Evolutionary conservation across 1,140 invertebrate species (phyloP).

Genomic region (Babylonia areolata): DNA sequence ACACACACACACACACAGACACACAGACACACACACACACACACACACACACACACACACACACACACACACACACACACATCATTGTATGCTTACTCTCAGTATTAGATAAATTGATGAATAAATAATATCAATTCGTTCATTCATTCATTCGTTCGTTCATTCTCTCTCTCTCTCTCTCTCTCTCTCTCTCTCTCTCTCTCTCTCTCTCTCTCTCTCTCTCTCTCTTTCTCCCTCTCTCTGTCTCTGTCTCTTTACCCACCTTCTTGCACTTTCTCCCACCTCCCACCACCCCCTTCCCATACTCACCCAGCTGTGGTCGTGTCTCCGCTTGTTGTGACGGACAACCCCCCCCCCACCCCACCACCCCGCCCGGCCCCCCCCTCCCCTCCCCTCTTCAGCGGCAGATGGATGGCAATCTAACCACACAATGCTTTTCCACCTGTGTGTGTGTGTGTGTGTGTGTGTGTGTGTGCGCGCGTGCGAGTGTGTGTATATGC

Average conservation of each 20-base stretch:
- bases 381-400: neutral
- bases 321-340: neutral
- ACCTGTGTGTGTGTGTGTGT: no score
- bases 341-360: neutral
- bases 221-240: slow-evolving; percentile 6
- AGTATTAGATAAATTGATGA: neutral
- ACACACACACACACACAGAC: no score
- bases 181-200: neutral
- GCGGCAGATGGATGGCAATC: no score
- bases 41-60: neutral
- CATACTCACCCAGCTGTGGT: neutral
- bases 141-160: neutral
- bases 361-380: neutral
- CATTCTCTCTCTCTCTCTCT: neutral
- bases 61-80: neutral
- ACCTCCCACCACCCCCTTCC: neutral
- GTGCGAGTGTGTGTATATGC: no score
- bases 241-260: neutral
- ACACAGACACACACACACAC: neutral
- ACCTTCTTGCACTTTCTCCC: neutral
- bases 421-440: no score
- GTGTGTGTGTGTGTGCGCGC: no score
- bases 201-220: neutral
- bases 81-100: neutral
- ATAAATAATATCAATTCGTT: neutral